Percentiles rank a stretch among this genome's conserved stretches.
Evolutionary conservation across 2,797 vertebrate genomes (phyloP).

Genomic region (Manis pentadactyla): DNA sequence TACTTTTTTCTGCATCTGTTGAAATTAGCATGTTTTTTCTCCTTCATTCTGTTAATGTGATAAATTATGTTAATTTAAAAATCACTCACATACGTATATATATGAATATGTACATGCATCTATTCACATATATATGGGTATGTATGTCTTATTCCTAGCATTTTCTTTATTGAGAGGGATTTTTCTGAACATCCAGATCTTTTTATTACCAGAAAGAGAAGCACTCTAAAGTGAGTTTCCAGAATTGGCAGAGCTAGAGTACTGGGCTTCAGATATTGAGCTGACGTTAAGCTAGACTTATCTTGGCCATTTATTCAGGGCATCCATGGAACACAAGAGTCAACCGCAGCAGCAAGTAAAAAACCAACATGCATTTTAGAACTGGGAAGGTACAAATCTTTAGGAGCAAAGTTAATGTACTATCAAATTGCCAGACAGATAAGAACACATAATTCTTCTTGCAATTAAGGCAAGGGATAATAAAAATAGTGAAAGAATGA

Average conservation of each 20-base stretch:
- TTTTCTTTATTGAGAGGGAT: neutral
- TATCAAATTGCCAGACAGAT: neutral
- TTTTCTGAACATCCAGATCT: neutral
- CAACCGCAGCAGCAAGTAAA: neutral
- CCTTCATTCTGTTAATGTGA: conserved; percentile 6
- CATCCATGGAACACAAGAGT: neutral
- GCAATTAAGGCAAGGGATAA: neutral
- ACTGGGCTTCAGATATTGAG: neutral
- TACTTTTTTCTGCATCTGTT: neutral
- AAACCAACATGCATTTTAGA: neutral
- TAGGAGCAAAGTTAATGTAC: neutral
- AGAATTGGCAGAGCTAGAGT: neutral
- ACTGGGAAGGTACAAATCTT: neutral
- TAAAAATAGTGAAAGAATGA: neutral
- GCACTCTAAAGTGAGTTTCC: neutral
- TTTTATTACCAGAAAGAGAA: conserved; percentile 1
- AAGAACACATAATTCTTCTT: neutral
- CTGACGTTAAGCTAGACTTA: neutral
- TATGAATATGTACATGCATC: neutral
- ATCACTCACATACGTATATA: neutral
- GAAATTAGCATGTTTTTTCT: conserved; percentile 27
- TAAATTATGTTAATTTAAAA: conserved; percentile 14
- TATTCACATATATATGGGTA: neutral
- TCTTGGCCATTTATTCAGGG: neutral
- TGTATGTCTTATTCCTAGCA: neutral